phyloP scores from a whole-genome alignment of 2,113 vertebrate genomes.

The Cephalopholis sonnerati region DNA sequence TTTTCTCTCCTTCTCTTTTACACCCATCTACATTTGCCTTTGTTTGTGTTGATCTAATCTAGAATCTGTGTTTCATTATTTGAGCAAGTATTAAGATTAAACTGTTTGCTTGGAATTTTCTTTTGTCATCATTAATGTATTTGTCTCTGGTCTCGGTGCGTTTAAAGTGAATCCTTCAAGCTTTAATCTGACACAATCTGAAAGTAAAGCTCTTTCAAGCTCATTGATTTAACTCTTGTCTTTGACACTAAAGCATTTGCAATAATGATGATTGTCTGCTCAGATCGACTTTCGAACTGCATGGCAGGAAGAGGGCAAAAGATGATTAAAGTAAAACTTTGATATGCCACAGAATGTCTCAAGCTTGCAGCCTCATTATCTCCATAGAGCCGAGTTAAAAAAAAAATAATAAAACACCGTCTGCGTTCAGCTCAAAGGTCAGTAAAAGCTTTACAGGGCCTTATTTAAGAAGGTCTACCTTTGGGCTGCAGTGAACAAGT shows the following conservation, averaged over 20 bases:
- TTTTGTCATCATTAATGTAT: background rate
- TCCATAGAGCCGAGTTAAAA: background rate
- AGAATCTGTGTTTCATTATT: constrained; percentile 3
- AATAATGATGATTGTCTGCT: constrained; percentile 1
- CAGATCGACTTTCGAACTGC: background rate
- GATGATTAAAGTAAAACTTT: background rate
- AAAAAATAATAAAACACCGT: constrained; percentile 8
- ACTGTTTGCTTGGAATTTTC: background rate
- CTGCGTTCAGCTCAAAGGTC: constrained; percentile 48
- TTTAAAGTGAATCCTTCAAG: constrained; percentile 7
- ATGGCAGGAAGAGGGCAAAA: constrained; percentile 1
- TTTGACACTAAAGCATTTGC: constrained; percentile 7
- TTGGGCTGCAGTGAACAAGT: constrained; percentile 43
- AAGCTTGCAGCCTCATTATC: constrained; percentile 32
- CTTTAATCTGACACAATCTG: background rate
- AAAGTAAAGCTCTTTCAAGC: background rate
- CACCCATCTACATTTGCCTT: background rate
- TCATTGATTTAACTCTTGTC: constrained; percentile 17
- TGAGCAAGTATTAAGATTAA: background rate
- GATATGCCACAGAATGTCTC: background rate
- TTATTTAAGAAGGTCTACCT: constrained; percentile 29
- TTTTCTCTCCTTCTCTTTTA: background rate
- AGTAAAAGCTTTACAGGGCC: constrained; percentile 25
- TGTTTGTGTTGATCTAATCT: background rate
- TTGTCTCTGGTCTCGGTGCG: background rate